A percentile compares a stretch with the other conserved stretches of the same genome.
phyloP scores from a whole-genome alignment of 2,888 invertebrate genomes.

The Ophraella communa region DNA sequence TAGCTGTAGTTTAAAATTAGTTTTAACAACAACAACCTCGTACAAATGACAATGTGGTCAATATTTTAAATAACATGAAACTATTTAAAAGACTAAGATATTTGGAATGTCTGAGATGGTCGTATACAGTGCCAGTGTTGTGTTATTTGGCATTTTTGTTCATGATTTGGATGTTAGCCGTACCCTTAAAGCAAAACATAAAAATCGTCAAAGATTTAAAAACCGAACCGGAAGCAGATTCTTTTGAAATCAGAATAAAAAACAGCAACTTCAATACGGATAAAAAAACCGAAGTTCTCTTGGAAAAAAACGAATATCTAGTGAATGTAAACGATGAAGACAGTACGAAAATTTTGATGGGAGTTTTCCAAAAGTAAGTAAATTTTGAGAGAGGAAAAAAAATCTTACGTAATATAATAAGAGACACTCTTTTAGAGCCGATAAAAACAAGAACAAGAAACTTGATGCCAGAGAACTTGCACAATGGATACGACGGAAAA shows the following conservation, averaged over 20 bases:
- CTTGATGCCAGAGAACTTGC: constrained; percentile 70
- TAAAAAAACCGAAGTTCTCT: constrained; percentile 57
- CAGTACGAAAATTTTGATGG: constrained; percentile 54
- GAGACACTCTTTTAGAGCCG: constrained; percentile 61
- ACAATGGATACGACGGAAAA: constrained; percentile 71
- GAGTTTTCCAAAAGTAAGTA: constrained; percentile 58
- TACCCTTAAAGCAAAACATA: constrained; percentile 56
- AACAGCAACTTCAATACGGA: constrained; percentile 64
- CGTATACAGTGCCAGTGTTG: constrained; percentile 63
- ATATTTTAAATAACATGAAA: no score
- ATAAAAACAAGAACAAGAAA: constrained; percentile 64
- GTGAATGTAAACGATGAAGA: constrained; percentile 55
- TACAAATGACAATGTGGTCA: background rate
- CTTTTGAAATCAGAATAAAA: constrained; percentile 56
- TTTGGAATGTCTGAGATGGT: constrained; percentile 60
- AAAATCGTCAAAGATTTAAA: constrained; percentile 44
- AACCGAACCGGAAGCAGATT: constrained; percentile 48
- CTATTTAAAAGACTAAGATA: constrained; percentile 20
- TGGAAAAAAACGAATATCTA: constrained; percentile 62
- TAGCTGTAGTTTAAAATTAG: background rate
- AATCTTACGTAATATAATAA: background rate
- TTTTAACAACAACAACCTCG: background rate
- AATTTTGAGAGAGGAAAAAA: no score
- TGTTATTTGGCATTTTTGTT: constrained; percentile 65
- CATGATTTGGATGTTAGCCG: constrained; percentile 62